phyloP scores from a whole-genome alignment of 1,140 invertebrate genomes.

The Epicauta chinensis region DNA sequence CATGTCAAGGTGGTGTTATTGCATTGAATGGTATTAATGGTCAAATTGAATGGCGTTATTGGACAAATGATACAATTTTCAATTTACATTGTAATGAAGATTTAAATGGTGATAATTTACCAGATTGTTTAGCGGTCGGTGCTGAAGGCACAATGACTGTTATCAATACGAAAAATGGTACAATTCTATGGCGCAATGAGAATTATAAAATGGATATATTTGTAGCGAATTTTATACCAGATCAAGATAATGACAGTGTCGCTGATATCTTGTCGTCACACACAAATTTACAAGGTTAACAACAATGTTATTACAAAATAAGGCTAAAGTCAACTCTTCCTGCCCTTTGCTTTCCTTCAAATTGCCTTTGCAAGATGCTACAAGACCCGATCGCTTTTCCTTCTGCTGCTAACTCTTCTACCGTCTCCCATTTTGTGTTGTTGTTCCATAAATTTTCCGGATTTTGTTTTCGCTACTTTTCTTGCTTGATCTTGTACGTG shows the following conservation, averaged over 20 bases:
- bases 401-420: too few species aligned
- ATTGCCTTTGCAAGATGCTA: too few species aligned
- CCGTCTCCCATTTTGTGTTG: too few species aligned
- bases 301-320: neutral
- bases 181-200: slow-evolving; percentile 60
- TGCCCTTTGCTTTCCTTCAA: too few species aligned
- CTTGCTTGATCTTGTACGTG: too few species aligned
- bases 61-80: slow-evolving; percentile 67
- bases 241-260: slow-evolving; percentile 66
- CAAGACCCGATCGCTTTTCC: too few species aligned
- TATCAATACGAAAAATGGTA: slow-evolving; percentile 62
- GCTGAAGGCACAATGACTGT: slow-evolving; percentile 61
- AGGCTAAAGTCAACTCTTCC: neutral
- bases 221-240: slow-evolving; percentile 64
- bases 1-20: slow-evolving; percentile 71
- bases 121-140: slow-evolving; percentile 70
- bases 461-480: too few species aligned
- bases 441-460: too few species aligned
- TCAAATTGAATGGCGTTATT: slow-evolving; percentile 67
- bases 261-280: slow-evolving; percentile 68
- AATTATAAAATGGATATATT: slow-evolving; percentile 48
- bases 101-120: slow-evolving; percentile 60
- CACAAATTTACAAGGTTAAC: slow-evolving; percentile 45
- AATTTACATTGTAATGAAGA: slow-evolving; percentile 69
- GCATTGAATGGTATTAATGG: slow-evolving; percentile 70